A percentile compares a stretch with the other conserved stretches of the same genome.
These are phyloP conservation scores for Phaethon lepturus DNA, from an alignment of 2,113 vertebrate species.

Conservation along the genomic window DNA sequence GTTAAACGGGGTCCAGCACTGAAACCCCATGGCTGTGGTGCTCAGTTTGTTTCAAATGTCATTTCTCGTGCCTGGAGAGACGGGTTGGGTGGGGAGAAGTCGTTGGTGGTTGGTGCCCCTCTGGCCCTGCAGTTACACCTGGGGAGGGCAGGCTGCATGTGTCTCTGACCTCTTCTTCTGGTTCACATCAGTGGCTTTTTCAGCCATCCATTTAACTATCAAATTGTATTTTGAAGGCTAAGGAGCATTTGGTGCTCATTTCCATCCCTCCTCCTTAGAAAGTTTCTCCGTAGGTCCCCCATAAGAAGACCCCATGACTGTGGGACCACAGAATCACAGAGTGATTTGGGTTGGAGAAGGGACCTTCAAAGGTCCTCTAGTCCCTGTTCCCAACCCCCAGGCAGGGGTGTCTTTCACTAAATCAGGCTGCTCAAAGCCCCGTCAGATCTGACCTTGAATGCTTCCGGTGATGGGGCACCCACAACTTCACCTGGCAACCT, in stretches of 20 bases:
- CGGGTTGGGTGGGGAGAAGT: neutral
- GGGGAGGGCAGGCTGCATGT: neutral
- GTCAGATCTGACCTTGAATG: neutral
- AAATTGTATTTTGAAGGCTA: neutral
- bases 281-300: fast-evolving
- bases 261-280: neutral
- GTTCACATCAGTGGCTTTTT: neutral
- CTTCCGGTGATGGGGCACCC: neutral
- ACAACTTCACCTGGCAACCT: neutral
- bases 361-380: neutral
- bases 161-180: neutral
- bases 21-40: neutral
- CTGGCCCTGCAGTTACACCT: fast-evolving
- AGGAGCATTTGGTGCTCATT: neutral
- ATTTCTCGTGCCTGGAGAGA: neutral
- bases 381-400: neutral
- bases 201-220: neutral
- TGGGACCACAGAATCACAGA: neutral
- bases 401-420: neutral
- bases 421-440: neutral
- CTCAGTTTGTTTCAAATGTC: neutral
- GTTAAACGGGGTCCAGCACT: neutral
- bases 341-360: neutral
- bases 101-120: fast-evolving
- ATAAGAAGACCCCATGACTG: neutral